Evolutionary conservation across 2,888 invertebrate genomes (phyloP).

Genomic region (Eremobia ochroleuca): DNA sequence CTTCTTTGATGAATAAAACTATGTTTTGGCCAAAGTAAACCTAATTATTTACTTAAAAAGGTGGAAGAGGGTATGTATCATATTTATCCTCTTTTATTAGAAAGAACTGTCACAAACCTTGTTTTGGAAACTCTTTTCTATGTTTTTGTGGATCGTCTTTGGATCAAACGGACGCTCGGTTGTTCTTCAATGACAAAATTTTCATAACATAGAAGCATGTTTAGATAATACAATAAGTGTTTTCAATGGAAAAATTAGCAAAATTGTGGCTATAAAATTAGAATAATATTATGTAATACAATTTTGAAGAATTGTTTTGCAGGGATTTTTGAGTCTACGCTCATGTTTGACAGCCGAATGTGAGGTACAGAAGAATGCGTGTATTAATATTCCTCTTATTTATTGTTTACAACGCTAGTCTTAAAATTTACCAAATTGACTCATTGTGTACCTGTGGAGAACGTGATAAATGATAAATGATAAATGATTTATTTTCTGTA

Average conservation of each 20-base stretch:
- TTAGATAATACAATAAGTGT: not conserved
- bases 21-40: not conserved
- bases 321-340: too few species aligned
- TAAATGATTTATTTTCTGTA: too few species aligned
- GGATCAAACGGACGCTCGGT: too few species aligned
- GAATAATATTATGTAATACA: not conserved
- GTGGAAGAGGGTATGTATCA: not conserved
- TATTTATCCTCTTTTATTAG: not conserved
- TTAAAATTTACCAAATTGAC: too few species aligned
- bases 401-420: too few species aligned
- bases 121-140: not conserved
- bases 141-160: too few species aligned
- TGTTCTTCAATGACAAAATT: not conserved
- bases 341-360: too few species aligned
- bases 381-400: too few species aligned
- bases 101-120: not conserved
- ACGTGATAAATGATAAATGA: too few species aligned
- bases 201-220: not conserved
- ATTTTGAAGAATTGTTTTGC: too few species aligned
- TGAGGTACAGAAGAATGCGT: too few species aligned
- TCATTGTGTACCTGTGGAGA: too few species aligned
- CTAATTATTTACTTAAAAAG: not conserved
- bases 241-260: not conserved
- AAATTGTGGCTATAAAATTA: not conserved
- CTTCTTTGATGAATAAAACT: not conserved